Base-by-base conservation (phyloP, 2,113 vertebrate genomes). In the Coptodon rendalli region DNA sequence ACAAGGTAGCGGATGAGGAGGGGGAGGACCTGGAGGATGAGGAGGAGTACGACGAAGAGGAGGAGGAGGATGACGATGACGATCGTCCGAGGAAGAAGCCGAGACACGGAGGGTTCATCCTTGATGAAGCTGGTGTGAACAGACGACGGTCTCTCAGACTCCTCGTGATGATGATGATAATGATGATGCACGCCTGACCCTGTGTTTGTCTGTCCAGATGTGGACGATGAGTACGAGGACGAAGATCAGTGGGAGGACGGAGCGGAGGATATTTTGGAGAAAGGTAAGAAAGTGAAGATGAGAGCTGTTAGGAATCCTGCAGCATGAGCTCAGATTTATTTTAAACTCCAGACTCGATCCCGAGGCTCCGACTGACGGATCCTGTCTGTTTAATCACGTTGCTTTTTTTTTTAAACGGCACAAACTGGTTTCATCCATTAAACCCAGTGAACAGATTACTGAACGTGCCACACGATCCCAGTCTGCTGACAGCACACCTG, bases 211-310 rank as follows among this genome's bases (percentile, higher is more conserved):
- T 63, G 56, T 87, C 4, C 78, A 99, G 98, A 99, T 82, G 98
- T 99, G 84, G 98, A 98, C 0, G 98, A 99, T 56, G 98, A 99
- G 86, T 98, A 99, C n/a, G 98, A 99, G 83, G 98, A 99, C 0
- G 98, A 99, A 57, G 98, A 99, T 81, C 97, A 97, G 52, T 98
- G 97, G 98, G 98, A 98, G 54, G 98, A 98, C 0, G 98, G 97
- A 13, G 98, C 97, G 0, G 97, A 98, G 82, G 98, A 98, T 66
- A 98, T 99, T 81, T 88, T 99, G 88, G 98, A 98, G 93, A 99
- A 99, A 97, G 98, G 98, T 99, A 85, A 91, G 97, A 14, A 3
- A 24, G 13, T 13, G n/a, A 1, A 19, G 17, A 8, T 43, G 54
- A 29, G 43, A 2, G 71, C 71, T 27, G 22, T 27, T 45, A 3